phyloP scores from a whole-genome alignment of 1,140 invertebrate species.

The Nautilus pompilius region DNA sequence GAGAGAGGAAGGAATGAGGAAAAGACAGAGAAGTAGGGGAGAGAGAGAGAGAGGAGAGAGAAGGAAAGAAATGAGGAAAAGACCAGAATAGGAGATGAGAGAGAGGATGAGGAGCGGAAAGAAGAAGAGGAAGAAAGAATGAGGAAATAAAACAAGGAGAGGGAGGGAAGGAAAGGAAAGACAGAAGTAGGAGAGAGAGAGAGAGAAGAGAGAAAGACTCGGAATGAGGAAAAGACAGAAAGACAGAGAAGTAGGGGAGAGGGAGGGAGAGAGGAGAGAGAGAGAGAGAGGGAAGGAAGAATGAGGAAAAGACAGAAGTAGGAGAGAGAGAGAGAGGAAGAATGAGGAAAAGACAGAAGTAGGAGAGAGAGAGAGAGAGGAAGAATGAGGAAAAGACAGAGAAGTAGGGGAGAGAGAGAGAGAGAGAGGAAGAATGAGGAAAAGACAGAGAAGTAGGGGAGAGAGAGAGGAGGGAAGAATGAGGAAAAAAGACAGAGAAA shows the following conservation, averaged over 20 bases:
- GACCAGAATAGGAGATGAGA: background rate
- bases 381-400: background rate
- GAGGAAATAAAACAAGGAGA: background rate
- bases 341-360: constrained; percentile 3
- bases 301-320: constrained; percentile 5
- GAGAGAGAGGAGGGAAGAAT: too few species aligned
- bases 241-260: background rate
- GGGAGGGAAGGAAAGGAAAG: background rate
- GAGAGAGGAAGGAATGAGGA: background rate
- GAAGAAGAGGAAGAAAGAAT: constrained; percentile 6
- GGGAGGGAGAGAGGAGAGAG: constrained; percentile 2
- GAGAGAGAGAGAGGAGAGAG: too few species aligned
- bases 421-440: background rate
- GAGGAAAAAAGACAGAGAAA: too few species aligned
- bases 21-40: background rate
- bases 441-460: too few species aligned
- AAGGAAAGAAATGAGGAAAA: background rate
- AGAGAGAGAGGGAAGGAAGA: constrained; percentile 5
- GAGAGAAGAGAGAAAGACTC: background rate
- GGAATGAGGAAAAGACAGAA: constrained; percentile 3
- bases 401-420: background rate
- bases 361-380: constrained; percentile 7
- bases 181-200: constrained; percentile 6
- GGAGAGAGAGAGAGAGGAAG: background rate
- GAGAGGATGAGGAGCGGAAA: background rate